A percentile compares a stretch with the other conserved stretches of the same genome.
Conservation (phyloP, 2,888 invertebrate genomes). For the Drosophila limbata region DNA sequence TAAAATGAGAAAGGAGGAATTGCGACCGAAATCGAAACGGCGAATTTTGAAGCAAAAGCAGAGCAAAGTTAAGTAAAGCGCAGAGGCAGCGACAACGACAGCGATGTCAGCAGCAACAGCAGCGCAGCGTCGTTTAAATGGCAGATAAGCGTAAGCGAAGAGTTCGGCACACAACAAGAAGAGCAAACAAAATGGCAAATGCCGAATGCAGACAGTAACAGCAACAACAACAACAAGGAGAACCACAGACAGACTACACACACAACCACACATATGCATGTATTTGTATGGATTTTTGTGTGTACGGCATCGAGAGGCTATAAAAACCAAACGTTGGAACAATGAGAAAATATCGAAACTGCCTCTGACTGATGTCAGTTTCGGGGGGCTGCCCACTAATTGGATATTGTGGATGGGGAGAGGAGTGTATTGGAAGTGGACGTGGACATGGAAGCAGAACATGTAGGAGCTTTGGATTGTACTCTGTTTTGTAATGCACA, state of each 20-base stretch:
- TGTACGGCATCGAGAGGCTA: conserved; percentile 44
- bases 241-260: conserved; percentile 22
- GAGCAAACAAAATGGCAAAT: conserved; percentile 54
- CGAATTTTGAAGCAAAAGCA: conserved; percentile 45
- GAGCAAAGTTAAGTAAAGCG: conserved; percentile 34
- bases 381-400: conserved; percentile 55
- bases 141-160: conserved; percentile 61
- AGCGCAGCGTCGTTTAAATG: conserved; percentile 43
- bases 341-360: conserved; percentile 57
- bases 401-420: conserved; percentile 39
- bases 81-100: conserved; percentile 1
- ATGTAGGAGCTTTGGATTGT: conserved; percentile 13
- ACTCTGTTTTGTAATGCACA: conserved; percentile 34
- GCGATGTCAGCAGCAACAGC: conserved; percentile 5
- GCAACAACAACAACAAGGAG: conserved; percentile 22
- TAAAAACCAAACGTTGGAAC: conserved; percentile 61
- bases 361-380: conserved; percentile 65
- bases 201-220: conserved; percentile 52
- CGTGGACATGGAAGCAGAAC: neutral
- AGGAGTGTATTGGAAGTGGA: neutral
- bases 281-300: conserved; percentile 1
- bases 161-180: conserved; percentile 39
- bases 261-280: neutral
- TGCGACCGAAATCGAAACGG: conserved; percentile 64
- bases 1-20: conserved; percentile 51